Evolutionary conservation across 2,888 invertebrate species (phyloP).

Genomic region (Sinhomidia bicolor): DNA sequence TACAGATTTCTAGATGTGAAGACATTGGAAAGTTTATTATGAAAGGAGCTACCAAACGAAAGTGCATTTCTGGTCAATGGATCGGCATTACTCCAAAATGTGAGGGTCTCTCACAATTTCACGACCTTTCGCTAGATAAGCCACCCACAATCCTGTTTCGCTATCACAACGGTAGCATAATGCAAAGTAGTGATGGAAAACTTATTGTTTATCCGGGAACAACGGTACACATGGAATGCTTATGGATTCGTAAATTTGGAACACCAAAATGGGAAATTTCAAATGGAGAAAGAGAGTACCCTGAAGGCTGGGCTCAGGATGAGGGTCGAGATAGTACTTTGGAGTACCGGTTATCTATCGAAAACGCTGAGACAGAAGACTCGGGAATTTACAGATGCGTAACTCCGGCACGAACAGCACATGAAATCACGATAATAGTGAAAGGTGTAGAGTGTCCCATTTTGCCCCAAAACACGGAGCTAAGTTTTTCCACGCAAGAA

Average conservation of each 20-base stretch:
- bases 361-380: constrained; percentile 91
- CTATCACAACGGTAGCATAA: constrained; percentile 88
- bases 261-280: constrained; percentile 85
- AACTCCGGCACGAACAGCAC: constrained; percentile 91
- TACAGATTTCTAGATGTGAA: constrained; percentile 86
- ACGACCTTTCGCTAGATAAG: constrained; percentile 85
- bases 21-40: constrained; percentile 94
- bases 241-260: constrained; percentile 89
- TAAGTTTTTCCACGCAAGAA: constrained; percentile 87
- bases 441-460: constrained; percentile 92
- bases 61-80: constrained; percentile 91
- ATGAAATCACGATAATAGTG: constrained; percentile 90
- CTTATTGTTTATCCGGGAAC: constrained; percentile 88
- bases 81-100: constrained; percentile 90
- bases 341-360: constrained; percentile 91
- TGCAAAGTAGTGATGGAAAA: constrained; percentile 92
- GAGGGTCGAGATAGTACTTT: constrained; percentile 89
- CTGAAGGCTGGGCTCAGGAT: constrained; percentile 92
- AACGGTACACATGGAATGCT: constrained; percentile 92
- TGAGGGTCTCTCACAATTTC: constrained; percentile 91
- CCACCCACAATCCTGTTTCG: constrained; percentile 76
- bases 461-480: constrained; percentile 88
- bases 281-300: constrained; percentile 84
- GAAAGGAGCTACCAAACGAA: constrained; percentile 88
- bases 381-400: constrained; percentile 92